These are phyloP conservation scores for Linurgus olivaceus DNA, from an alignment of 2,797 vertebrate species.

Conservation along the genomic window DNA sequence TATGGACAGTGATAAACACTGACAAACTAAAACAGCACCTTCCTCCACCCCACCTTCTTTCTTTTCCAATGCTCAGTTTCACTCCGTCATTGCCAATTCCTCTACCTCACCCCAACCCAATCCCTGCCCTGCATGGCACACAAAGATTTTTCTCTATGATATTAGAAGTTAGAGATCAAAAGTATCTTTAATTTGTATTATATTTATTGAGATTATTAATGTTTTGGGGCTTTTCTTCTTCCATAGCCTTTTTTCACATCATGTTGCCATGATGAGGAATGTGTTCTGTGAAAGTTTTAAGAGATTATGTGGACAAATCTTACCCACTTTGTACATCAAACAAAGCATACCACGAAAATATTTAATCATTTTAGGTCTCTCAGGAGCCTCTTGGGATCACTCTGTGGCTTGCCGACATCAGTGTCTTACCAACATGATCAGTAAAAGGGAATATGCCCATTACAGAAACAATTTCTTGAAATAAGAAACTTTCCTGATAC, in stretches of 20 bases:
- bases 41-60: not conserved
- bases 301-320: not conserved
- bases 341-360: not conserved
- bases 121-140: accelerated
- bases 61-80: not conserved
- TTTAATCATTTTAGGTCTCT: not conserved
- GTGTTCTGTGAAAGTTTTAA: not conserved
- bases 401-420: not conserved
- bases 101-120: not conserved
- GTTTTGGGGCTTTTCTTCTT: not conserved
- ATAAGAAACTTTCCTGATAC: not conserved
- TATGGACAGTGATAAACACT: not conserved
- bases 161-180: not conserved
- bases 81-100: not conserved
- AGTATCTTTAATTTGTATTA: not conserved
- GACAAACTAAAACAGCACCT: not conserved
- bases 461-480: not conserved
- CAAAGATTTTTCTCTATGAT: not conserved
- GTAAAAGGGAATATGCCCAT: not conserved
- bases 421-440: not conserved
- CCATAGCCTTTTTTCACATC: not conserved
- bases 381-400: not conserved
- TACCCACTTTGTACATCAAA: not conserved
- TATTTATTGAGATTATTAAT: not conserved
- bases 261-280: accelerated